phyloP scores from a whole-genome alignment of 2,888 invertebrate species.

The Agrotis clavis region DNA sequence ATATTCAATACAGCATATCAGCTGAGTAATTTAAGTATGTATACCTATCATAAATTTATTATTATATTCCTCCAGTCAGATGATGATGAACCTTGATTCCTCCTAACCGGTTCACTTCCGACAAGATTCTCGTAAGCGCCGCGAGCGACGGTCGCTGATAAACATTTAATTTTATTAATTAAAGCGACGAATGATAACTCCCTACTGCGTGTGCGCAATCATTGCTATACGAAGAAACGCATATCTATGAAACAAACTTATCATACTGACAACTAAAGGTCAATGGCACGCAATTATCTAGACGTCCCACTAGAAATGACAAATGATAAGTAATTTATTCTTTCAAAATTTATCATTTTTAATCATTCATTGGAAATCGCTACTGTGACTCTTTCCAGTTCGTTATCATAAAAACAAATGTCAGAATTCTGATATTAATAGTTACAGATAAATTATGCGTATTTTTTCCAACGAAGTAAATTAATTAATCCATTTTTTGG shows the following conservation, averaged over 20 bases:
- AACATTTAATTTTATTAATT: constrained; percentile 55
- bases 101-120: constrained; percentile 50
- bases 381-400: constrained; percentile 6
- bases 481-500: constrained; percentile 40
- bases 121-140: constrained; percentile 45
- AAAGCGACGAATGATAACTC: constrained; percentile 43
- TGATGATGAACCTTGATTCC: constrained; percentile 25
- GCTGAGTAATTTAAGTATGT: background rate
- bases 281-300: constrained; percentile 61
- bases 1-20: background rate
- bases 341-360: constrained; percentile 9
- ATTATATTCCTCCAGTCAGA: background rate
- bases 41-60: background rate
- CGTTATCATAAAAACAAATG: constrained; percentile 4
- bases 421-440: constrained; percentile 19
- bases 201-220: constrained; percentile 40
- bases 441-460: constrained; percentile 10
- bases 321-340: constrained; percentile 13
- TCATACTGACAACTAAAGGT: constrained; percentile 60
- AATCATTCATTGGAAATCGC: constrained; percentile 20
- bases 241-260: constrained; percentile 61
- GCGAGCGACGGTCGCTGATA: constrained; percentile 37
- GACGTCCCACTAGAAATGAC: constrained; percentile 37
- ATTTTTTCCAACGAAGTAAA: constrained; percentile 37
- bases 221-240: constrained; percentile 62